phyloP scores from a whole-genome alignment of 1,140 invertebrate genomes.

The Brachionus calyciflorus region DNA sequence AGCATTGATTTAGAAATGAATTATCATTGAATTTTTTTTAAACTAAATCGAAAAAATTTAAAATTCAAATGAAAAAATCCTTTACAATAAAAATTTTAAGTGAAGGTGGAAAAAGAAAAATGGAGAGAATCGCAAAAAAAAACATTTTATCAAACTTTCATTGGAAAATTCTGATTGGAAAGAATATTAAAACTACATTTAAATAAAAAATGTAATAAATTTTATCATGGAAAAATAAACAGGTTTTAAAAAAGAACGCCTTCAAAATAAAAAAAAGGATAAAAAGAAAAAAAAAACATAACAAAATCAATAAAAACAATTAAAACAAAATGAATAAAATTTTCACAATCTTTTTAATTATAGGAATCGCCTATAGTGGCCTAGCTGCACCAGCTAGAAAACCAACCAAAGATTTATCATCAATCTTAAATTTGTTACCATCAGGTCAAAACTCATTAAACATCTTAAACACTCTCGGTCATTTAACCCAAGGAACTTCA shows the following conservation, averaged over 20 bases:
- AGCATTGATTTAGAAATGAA: too few relatives aligned
- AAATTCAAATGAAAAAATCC: too few relatives aligned
- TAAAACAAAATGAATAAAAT: slow-evolving; percentile 32
- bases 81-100: too few relatives aligned
- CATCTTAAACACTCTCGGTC: slow-evolving; percentile 16
- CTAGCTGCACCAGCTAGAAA: neutral
- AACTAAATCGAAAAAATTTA: too few relatives aligned
- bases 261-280: neutral
- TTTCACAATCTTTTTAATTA: neutral
- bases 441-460: neutral
- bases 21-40: too few relatives aligned
- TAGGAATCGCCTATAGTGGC: neutral
- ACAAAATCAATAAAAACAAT: neutral
- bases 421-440: slow-evolving; percentile 24
- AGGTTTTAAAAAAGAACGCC: neutral
- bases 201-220: neutral
- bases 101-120: too few relatives aligned
- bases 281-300: neutral
- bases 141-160: too few relatives aligned
- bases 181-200: too few relatives aligned
- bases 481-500: neutral
- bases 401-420: slow-evolving; percentile 3
- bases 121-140: too few relatives aligned
- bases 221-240: neutral
- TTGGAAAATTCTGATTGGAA: too few relatives aligned